Base-by-base conservation (phyloP, 2,113 vertebrate genomes). In the Petrocephalus microphthalmus region DNA sequence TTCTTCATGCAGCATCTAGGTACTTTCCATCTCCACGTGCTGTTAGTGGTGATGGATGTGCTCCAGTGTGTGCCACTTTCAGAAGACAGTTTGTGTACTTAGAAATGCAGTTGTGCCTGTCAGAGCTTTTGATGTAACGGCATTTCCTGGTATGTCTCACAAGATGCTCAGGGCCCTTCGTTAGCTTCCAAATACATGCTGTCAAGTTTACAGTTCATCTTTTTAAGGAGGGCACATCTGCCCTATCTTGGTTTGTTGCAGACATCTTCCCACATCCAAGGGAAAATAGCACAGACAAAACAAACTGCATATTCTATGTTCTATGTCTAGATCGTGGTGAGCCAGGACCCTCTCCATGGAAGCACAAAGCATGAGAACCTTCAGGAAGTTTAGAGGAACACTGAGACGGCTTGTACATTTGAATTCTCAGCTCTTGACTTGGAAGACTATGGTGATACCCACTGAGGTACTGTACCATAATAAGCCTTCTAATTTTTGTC, bases 91-190 rank as follows among this genome's bases (percentile, higher is more conserved):
- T 94, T 92, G 91, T 91, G 92, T 91, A 92, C 89, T 93, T 92
- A 91, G 91, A 90, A 17, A 25, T 51, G 60, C 45, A 0, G 11
- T 60, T 87, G 51, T 71, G 47, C 89, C 42, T 90, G 91, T 90
- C 87, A 90, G 88, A 91, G 91, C 89, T 92, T 94, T 95, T 93
- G 93, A 94, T 92, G 93, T 92, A 91, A 91, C 91, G 60, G 89
- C 89, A 89, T 88, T 52, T 89, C 90, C 90, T 91, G 93, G 91
- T 93, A 90, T 91, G 91, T 92, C 94, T 94, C 91, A 93, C 93
- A 94, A 95, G 94, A 94, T 94, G 92, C 93, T 94, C 91, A 89
- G 90, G 89, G 91, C 88, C 92, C 89, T 94, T 94, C 93, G 95
- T 95, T 74, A 87, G 86, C 2, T 11, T 67, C 45, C 64, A 47